These are phyloP conservation scores for Papilio machaon DNA, from an alignment of 1,140 invertebrate species.

Conservation along the genomic window DNA sequence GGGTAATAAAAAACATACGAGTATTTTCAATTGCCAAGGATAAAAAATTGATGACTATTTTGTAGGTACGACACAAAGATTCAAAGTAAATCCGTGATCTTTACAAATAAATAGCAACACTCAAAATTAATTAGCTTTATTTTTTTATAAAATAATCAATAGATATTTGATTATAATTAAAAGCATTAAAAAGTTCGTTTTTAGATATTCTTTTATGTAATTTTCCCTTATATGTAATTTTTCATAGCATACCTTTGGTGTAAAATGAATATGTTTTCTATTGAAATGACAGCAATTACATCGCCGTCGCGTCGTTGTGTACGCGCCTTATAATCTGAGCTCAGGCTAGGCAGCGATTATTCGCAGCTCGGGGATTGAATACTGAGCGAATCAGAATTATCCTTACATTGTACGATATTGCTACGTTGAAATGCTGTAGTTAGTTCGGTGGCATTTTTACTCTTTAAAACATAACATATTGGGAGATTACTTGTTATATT, in stretches of 20 bases:
- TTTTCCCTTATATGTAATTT: background rate
- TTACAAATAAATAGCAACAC: no score
- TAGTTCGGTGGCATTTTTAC: background rate
- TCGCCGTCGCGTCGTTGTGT: background rate
- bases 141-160: no score
- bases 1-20: background rate
- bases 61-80: background rate
- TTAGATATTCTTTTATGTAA: background rate
- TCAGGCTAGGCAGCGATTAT: background rate
- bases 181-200: background rate
- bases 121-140: no score
- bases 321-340: background rate
- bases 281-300: background rate
- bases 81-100: background rate
- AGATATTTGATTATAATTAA: background rate
- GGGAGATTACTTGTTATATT: no score
- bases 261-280: background rate
- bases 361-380: background rate
- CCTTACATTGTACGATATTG: background rate
- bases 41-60: background rate
- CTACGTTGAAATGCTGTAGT: background rate
- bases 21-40: background rate
- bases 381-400: background rate
- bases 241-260: background rate
- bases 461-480: background rate